Evolutionary conservation across 2,888 invertebrate species (phyloP), one percentile per base, ranked within the genome.

Genomic region (Parnassius apollo): DNA sequence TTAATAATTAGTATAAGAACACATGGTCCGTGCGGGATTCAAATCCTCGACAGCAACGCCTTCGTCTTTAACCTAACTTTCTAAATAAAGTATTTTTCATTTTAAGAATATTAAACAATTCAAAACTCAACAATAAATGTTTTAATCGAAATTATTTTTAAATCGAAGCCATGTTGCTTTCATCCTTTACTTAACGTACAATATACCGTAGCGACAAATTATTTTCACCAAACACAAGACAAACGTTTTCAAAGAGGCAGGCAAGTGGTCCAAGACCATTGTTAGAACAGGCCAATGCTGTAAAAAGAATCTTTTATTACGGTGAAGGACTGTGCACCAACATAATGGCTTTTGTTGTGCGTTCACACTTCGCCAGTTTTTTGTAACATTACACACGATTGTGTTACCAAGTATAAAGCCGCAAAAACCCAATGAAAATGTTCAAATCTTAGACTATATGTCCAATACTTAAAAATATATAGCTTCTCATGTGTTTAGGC

Each of bases 271-370:
- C 57, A 64, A 62, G 55, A 65, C 54, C 66, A 62, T 63, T 65
- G 66, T 66, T 54, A 50, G 57, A 60, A 50, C 49, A 62, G 61
- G 54, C 57, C 58, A 56, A 61, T 59, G 60, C 55, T 59, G 60
- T 65, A 69, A 71, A 77, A 73, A 75, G 68, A 72, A 68, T 66
- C 71, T 72, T 73, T 74, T 75, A 73, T 68, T 69, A 68, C 66
- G 69, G 64, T 59, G 68, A 73, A 75, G 77, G 75, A 74, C 76
- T 18, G 13, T 10, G 7, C 46, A 45, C 45, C n/a, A 35, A 42
- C 70, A 78, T 74, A 76, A 76, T 75, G 59, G 69, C 72, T 69
- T 75, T 78, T 76, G 75, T 78, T 61, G 50, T 44, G 3, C 44
- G 42, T 70, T 72, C 63, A 66, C 67, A 61, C 56, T 57, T 42